These are phyloP conservation scores for Pardalotus punctatus DNA, from an alignment of 2,113 vertebrate genomes.

Conservation along the genomic window DNA sequence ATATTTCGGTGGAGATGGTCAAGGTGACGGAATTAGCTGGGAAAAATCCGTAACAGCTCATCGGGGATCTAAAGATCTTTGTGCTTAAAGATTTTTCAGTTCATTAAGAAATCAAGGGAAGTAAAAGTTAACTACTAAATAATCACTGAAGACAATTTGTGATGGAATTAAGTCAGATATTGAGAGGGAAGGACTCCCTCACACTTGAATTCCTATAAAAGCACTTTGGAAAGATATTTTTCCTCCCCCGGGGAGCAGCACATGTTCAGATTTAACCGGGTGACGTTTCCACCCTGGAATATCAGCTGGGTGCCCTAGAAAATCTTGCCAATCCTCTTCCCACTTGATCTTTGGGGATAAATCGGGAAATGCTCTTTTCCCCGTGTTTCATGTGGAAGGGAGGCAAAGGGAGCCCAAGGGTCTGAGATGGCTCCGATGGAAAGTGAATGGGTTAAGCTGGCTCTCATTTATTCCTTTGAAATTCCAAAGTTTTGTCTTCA, in stretches of 20 bases:
- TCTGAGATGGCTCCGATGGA: background rate
- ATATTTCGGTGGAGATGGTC: background rate
- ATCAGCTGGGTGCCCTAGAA: background rate
- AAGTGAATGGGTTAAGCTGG: background rate
- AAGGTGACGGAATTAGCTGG: background rate
- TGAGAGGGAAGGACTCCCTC: background rate
- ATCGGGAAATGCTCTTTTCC: background rate
- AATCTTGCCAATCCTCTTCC: background rate
- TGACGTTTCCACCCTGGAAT: fast-evolving
- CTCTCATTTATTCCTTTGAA: background rate
- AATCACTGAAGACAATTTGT: conserved; percentile 18
- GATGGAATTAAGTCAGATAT: background rate
- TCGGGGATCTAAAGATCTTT: conserved; percentile 11
- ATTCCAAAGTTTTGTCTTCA: background rate
- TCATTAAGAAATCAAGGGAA: conserved; percentile 36
- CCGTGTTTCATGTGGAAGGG: background rate
- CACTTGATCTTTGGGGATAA: background rate
- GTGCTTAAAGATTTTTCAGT: conserved; percentile 17
- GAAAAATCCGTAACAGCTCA: background rate
- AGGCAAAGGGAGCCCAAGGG: background rate
- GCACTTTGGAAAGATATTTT: background rate
- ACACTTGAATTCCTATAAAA: background rate
- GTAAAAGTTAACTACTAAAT: conserved; percentile 18
- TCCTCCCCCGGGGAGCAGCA: background rate
- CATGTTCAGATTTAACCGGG: fast-evolving